Evolutionary conservation across 1,140 invertebrate genomes (phyloP).

Genomic region (Drosophila aff.): DNA sequence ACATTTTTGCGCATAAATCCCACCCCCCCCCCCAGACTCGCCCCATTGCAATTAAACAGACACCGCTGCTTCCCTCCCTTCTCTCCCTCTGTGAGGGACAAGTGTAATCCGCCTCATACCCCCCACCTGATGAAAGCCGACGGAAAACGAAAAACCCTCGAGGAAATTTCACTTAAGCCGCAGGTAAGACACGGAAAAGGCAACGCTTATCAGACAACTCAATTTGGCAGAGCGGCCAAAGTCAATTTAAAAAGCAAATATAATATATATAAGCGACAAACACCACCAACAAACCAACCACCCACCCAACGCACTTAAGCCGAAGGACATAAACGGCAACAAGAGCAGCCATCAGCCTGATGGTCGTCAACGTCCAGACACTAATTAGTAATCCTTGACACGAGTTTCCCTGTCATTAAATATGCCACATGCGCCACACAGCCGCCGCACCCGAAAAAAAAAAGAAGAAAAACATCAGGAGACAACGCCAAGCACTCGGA

Average conservation of each 20-base stretch:
- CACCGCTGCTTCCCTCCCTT: constrained; percentile 19
- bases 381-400: constrained; percentile 84
- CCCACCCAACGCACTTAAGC: constrained; percentile 57
- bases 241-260: constrained; percentile 83
- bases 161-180: constrained; percentile 74
- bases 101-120: constrained; percentile 23
- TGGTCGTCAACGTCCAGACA: constrained; percentile 77
- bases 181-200: constrained; percentile 62
- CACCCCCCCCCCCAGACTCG: neutral
- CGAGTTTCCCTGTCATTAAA: constrained; percentile 78
- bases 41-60: constrained; percentile 64
- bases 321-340: constrained; percentile 55
- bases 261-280: constrained; percentile 57
- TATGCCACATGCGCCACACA: constrained; percentile 68
- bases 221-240: constrained; percentile 68
- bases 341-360: constrained; percentile 32
- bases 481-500: constrained; percentile 1
- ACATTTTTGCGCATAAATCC: constrained; percentile 18
- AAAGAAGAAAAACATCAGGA: neutral
- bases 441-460: constrained; percentile 3
- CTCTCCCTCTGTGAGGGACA: neutral
- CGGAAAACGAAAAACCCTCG: constrained; percentile 1
- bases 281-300: no score
- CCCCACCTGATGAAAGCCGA: no score
- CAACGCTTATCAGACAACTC: constrained; percentile 74